Evolutionary conservation across 2,888 invertebrate genomes (phyloP), one percentile per base, ranked within the genome.

Genomic region (Bursaphelenchus okinawaensis): DNA sequence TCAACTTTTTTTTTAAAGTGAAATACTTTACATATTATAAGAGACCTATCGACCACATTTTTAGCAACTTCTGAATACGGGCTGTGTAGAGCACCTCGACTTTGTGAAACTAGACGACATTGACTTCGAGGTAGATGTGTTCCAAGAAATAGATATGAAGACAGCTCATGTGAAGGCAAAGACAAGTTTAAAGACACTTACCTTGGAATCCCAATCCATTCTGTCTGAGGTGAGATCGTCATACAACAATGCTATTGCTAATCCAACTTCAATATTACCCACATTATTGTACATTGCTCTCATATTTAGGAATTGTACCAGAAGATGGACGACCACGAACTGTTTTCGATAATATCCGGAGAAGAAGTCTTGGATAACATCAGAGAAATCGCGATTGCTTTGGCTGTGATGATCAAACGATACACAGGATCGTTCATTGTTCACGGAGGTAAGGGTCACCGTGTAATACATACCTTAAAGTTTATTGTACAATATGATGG

Each of bases 11-110:
- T 65, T 52, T 58, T 16, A 23, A 19, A n/a, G n/a, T n/a, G n/a
- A n/a, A n/a, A n/a, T n/a, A n/a, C n/a, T n/a, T n/a, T n/a, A n/a
- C n/a, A n/a, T 16, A 9, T 28, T 12, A 22, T 28, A 19, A 23
- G 19, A n/a, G n/a, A n/a, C n/a, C n/a, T n/a, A n/a, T n/a, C n/a
- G n/a, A n/a, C n/a, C n/a, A n/a, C 26, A 7, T 29, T 40, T 76
- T 62, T 92, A 98, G 88, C 96, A 96, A 86, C 87, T 98, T 62
- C 91, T 96, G 71, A 92, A 94, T n/a, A 93, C 95, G 76, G 93
- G 95, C 6, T 98, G 96, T 82, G 91, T 93, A 88, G 98, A 98
- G 84, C 96, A 98, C 86, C 87, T 98, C 84, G 98, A 98, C 86
- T 98, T 96, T 82, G 88, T 89, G 56, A 66, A 67, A 54, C 66